Percentiles rank a stretch among this genome's conserved stretches.
These are phyloP conservation scores for Grallaria varia DNA, from an alignment of 2,113 vertebrate genomes.

Conservation along the genomic window DNA sequence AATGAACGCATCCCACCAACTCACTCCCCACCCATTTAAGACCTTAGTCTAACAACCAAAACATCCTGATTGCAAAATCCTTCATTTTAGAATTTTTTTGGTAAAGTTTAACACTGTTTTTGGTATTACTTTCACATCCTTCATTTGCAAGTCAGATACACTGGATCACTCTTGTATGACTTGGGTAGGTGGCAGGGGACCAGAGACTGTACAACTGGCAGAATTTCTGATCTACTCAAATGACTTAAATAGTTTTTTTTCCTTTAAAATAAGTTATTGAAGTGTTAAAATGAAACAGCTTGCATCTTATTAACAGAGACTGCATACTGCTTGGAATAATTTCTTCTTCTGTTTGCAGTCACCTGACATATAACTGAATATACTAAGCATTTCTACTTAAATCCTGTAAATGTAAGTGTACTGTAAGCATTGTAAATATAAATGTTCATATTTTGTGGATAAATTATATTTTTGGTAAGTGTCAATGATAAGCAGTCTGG, in stretches of 20 bases:
- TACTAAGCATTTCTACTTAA: neutral
- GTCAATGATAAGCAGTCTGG: neutral
- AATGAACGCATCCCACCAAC: neutral
- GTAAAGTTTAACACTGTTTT: neutral
- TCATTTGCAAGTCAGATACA: slow-evolving; percentile 14
- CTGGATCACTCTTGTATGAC: neutral
- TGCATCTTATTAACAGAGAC: neutral
- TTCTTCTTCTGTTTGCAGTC: neutral
- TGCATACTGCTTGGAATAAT: neutral
- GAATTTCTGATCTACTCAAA: slow-evolving; percentile 21
- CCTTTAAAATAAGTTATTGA: neutral
- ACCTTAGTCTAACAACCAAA: neutral
- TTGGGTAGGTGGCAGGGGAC: neutral
- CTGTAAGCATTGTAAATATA: neutral
- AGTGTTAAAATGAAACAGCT: neutral
- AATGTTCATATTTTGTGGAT: neutral
- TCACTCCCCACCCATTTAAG: neutral
- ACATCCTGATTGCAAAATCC: neutral
- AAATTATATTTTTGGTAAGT: neutral
- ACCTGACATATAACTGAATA: neutral
- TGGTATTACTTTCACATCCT: slow-evolving; percentile 11
- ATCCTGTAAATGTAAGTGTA: neutral
- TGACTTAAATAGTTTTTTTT: neutral
- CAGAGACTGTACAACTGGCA: neutral
- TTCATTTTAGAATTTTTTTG: neutral